Conservation (phyloP, 2,797 vertebrate genomes). For the Sciurus carolinensis region DNA sequence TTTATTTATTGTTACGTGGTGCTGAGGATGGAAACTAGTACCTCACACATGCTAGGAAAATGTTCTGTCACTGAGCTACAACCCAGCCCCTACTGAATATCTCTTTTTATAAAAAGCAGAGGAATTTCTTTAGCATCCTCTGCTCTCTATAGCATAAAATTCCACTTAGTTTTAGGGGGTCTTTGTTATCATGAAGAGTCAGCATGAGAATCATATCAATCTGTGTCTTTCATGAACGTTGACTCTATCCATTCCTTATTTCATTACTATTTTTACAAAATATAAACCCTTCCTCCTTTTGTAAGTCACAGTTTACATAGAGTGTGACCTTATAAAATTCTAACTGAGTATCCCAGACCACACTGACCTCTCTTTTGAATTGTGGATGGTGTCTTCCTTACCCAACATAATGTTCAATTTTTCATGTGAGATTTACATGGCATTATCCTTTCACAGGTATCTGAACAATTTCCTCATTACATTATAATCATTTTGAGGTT, state of each 20-base stretch:
- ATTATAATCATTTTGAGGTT: neutral
- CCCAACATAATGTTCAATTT: neutral
- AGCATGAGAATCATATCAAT: neutral
- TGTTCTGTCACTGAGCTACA: too few relatives aligned
- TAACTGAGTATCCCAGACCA: neutral
- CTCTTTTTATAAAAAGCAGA: neutral
- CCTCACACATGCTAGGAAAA: too few relatives aligned
- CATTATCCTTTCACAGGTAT: neutral
- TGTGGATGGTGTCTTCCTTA: neutral
- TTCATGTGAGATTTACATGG: neutral
- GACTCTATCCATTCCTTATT: neutral
- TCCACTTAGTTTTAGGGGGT: neutral
- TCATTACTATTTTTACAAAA: neutral
- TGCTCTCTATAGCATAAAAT: neutral
- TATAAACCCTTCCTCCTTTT: neutral
- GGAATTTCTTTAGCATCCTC: neutral
- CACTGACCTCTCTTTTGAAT: neutral
- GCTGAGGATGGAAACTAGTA: too few relatives aligned
- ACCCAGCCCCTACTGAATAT: too few relatives aligned
- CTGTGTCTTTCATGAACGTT: neutral
- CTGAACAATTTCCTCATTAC: neutral
- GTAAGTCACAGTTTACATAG: neutral
- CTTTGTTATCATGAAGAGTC: neutral
- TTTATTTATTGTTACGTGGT: too few relatives aligned
- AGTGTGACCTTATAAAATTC: neutral